phyloP scores from a whole-genome alignment of 2,113 vertebrate genomes.

The Nerophis ophidion region DNA sequence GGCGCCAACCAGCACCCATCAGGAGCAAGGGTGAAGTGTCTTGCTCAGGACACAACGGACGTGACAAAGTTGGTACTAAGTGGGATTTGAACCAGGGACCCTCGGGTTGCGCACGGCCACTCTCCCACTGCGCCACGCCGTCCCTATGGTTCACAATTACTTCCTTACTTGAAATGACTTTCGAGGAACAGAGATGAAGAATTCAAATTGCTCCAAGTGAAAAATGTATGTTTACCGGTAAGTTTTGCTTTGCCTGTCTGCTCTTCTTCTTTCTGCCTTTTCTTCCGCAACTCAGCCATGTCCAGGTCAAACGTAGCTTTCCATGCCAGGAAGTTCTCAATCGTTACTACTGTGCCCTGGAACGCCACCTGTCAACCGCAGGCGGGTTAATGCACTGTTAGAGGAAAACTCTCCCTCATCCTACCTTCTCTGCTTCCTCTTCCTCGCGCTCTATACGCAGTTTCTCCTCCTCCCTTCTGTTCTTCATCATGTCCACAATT shows the following conservation, averaged over 20 bases:
- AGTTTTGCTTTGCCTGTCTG: conserved; percentile 86
- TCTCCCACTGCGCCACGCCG: too few relatives aligned
- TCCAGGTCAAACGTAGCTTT: conserved; percentile 90
- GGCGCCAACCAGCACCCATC: too few relatives aligned
- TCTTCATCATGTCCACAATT: conserved; percentile 92
- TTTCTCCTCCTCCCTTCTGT: conserved; percentile 86
- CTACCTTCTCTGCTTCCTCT: conserved; percentile 95
- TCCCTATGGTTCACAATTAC: too few relatives aligned
- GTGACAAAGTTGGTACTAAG: too few relatives aligned
- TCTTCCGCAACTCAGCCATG: conserved; percentile 82
- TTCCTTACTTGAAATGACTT: too few relatives aligned
- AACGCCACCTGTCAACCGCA: conserved; percentile 69
- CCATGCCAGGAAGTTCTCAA: conserved; percentile 94
- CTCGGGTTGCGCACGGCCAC: too few relatives aligned
- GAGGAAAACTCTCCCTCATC: not conserved
- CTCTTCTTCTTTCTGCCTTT: conserved; percentile 91
- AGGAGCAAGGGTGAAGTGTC: too few relatives aligned
- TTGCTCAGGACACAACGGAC: too few relatives aligned
- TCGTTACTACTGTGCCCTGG: conserved; percentile 94
- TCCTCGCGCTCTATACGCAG: conserved; percentile 82
- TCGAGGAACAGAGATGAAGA: not conserved
- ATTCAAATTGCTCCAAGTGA: not conserved
- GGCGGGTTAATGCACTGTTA: too few relatives aligned
- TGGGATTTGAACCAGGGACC: too few relatives aligned
- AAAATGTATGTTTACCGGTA: conserved; percentile 71